A percentile compares a stretch with the other conserved stretches of the same genome.
Conservation (phyloP, 2,113 vertebrate genomes). For the Phocoena phocoena region DNA sequence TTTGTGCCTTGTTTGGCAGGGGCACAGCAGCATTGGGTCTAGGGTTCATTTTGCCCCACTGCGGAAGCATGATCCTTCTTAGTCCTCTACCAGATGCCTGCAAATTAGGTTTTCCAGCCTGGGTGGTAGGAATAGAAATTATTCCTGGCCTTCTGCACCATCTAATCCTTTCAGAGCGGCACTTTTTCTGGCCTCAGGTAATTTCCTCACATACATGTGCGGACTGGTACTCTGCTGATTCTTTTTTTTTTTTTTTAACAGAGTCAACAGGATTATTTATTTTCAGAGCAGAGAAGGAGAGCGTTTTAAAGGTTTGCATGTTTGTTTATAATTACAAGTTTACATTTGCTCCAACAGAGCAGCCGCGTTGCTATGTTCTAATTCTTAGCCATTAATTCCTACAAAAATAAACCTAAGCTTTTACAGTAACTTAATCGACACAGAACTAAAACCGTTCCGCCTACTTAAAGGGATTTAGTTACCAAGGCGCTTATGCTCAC, state of each 20-base stretch:
- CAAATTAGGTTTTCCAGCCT: background rate
- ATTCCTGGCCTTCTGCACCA: background rate
- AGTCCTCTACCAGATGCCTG: background rate
- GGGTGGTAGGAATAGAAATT: background rate
- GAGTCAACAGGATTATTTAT: background rate
- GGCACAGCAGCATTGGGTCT: background rate
- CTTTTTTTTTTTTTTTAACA: background rate
- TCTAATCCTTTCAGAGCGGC: background rate
- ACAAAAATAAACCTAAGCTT: conserved; percentile 89
- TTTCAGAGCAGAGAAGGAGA: conserved; percentile 28
- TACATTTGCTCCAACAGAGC: conserved; percentile 84
- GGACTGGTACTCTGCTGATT: background rate
- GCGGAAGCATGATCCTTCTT: background rate
- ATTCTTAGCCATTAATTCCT: conserved; percentile 83
- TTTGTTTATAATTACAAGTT: conserved; percentile 89
- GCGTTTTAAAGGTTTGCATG: conserved; percentile 78
- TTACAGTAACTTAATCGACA: conserved; percentile 83
- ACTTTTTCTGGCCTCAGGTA: background rate
- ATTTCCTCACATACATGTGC: background rate
- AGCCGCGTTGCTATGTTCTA: conserved; percentile 82
- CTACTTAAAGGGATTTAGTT: conserved; percentile 75
- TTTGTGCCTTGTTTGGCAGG: background rate
- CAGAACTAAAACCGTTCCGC: conserved; percentile 80
- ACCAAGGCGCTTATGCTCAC: conserved; percentile 81
- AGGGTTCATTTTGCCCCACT: background rate